Evolutionary conservation across 2,888 invertebrate genomes (phyloP).

Genomic region (Norana najaformis): DNA sequence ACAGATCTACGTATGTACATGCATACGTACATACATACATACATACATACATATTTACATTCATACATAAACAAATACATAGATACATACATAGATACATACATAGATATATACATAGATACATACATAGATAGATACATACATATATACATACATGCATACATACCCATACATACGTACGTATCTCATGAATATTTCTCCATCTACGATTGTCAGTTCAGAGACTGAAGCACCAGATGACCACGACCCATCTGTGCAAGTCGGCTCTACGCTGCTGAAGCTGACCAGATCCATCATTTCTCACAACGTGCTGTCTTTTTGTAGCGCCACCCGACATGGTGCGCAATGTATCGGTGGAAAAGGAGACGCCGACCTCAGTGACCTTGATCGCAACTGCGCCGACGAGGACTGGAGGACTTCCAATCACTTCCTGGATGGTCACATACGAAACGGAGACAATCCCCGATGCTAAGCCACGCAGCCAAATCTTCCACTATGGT

Average conservation of each 20-base stretch:
- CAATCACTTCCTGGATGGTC: constrained; percentile 41
- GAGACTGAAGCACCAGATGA: too few species aligned
- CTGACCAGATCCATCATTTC: too few species aligned
- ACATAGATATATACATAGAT: neutral
- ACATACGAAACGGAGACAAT: constrained; percentile 25
- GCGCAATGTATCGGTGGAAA: constrained; percentile 36
- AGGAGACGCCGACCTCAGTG: constrained; percentile 39
- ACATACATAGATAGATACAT: neutral
- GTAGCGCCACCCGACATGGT: constrained; percentile 39
- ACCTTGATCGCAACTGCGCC: constrained; percentile 35
- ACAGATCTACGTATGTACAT: neutral
- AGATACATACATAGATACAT: neutral
- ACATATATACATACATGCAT: neutral
- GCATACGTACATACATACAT: neutral
- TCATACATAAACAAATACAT: neutral
- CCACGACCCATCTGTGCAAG: too few species aligned
- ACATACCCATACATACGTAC: too few species aligned
- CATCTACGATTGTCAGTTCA: too few species aligned
- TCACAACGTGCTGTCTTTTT: neutral
- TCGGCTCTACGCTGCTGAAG: too few species aligned
- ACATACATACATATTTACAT: neutral
- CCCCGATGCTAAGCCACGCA: neutral
- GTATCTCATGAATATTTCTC: too few species aligned
- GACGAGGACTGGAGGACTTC: constrained; percentile 35
- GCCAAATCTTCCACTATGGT: constrained; percentile 7